Base-by-base conservation (phyloP, 92 coral and sea anemone genomes). In the Epizoanthus ramosus region DNA sequence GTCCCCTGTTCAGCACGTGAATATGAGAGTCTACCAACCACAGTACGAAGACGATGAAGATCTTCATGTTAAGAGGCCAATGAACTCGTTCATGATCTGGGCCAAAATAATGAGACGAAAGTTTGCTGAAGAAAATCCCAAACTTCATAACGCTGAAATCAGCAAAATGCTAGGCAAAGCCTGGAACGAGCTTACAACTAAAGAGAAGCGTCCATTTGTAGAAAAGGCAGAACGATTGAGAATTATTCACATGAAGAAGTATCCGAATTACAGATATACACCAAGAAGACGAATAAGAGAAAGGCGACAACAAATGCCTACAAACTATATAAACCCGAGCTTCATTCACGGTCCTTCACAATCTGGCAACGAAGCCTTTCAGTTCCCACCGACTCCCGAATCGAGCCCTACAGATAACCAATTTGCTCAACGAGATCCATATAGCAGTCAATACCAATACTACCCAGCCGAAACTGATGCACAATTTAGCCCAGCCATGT, bases 71-170 rank as follows among this genome's bases (percentile, higher is more conserved):
- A 97, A 97, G 74, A 84, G 99, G 59, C 99, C 99, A 0, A 97
- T 97, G 99, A 97, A 97, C 84, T 94, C 98, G 16, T 97, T 97
- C 89, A 97, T 97, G 99, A 95, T 97, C 12, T 97, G 99, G 99
- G 99, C 99, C 22, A 97, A 97, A 84, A 93, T 97, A 28, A 97
- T 97, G 99, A 85, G 99, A 25, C 90, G 99, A 9, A 92, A 94
- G 72, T 97, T 97, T 75, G 99, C 99, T 19, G 99, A 97, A 86
- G 98, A 97, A 64, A 97, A 97, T 75, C 99, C 99, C 17, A 97
- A 97, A 71, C 91, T 97, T 3, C 99, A 97, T 83, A 97, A 97
- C 76, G 99, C 99, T 13, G 99, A 97, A 90, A 97, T 97, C 71
- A 94, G 97, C 58, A 97, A 97, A 79, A 94, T 97, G 84, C 80